Evolutionary conservation across 2,797 vertebrate genomes (phyloP).

Genomic region (Enteromius fasciolatus): DNA sequence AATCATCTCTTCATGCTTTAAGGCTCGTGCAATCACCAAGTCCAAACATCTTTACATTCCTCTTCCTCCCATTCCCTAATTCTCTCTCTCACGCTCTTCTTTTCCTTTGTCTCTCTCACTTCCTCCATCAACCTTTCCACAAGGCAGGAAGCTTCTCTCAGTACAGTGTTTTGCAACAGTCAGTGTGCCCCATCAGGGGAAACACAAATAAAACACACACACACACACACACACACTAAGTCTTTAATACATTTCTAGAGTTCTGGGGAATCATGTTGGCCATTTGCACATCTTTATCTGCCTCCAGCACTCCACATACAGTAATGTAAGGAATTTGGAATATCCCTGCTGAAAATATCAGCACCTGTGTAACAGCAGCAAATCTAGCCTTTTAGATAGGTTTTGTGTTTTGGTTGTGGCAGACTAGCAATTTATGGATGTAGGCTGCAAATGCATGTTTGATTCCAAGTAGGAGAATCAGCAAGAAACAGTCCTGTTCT

Average conservation of each 20-base stretch:
- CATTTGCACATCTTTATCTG: constrained; percentile 40
- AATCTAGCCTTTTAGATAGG: neutral
- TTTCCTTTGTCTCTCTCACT: constrained; percentile 25
- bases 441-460: neutral
- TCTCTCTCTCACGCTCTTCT: constrained; percentile 21
- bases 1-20: constrained; percentile 6
- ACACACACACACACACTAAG: constrained; percentile 49
- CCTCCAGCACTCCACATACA: neutral
- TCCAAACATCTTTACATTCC: constrained; percentile 24
- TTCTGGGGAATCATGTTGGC: constrained; percentile 71
- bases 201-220: constrained; percentile 44
- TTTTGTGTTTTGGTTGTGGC: neutral
- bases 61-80: neutral
- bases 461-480: constrained; percentile 18
- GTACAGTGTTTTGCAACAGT: constrained; percentile 70
- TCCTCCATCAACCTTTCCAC: constrained; percentile 64
- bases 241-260: constrained; percentile 70
- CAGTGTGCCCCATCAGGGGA: constrained; percentile 65
- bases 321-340: neutral
- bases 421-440: neutral
- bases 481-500: neutral
- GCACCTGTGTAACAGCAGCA: neutral
- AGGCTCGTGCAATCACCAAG: constrained; percentile 1
- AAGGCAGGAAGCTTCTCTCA: constrained; percentile 75
- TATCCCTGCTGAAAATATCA: neutral